These are phyloP conservation scores for Cheilosia grossa DNA, from an alignment of 2,888 invertebrate genomes.

Conservation along the genomic window DNA sequence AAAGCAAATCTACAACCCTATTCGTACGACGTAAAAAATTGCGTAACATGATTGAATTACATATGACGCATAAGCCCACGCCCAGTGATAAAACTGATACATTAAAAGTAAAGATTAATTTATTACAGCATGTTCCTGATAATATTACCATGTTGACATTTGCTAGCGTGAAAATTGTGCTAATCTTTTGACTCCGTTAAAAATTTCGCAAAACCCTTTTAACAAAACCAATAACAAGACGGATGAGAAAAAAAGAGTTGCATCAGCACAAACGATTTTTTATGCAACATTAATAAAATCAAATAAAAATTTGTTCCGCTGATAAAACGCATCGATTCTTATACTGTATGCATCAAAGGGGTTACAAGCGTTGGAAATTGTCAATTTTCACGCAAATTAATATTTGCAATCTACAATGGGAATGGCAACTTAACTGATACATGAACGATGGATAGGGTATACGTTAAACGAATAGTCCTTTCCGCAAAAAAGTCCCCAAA, in stretches of 20 bases:
- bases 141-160: constrained; percentile 63
- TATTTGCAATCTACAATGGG: constrained; percentile 4
- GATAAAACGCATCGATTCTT: constrained; percentile 39
- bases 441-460: background rate
- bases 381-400: constrained; percentile 53
- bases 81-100: constrained; percentile 50
- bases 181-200: constrained; percentile 43
- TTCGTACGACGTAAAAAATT: constrained; percentile 30
- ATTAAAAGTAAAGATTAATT: constrained; percentile 48
- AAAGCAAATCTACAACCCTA: constrained; percentile 2
- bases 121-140: constrained; percentile 38
- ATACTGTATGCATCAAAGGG: constrained; percentile 24
- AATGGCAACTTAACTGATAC: background rate
- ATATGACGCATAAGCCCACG: constrained; percentile 33
- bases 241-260: constrained; percentile 47
- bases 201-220: constrained; percentile 51
- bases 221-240: background rate
- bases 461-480: too few relatives aligned
- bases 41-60: constrained; percentile 26
- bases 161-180: constrained; percentile 64
- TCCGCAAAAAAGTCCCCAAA: too few relatives aligned
- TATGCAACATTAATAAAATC: constrained; percentile 67
- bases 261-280: constrained; percentile 15
- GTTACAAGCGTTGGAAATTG: constrained; percentile 44
- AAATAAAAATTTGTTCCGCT: constrained; percentile 72